phyloP scores from a whole-genome alignment of 2,113 vertebrate genomes.

The Mellivora capensis region DNA sequence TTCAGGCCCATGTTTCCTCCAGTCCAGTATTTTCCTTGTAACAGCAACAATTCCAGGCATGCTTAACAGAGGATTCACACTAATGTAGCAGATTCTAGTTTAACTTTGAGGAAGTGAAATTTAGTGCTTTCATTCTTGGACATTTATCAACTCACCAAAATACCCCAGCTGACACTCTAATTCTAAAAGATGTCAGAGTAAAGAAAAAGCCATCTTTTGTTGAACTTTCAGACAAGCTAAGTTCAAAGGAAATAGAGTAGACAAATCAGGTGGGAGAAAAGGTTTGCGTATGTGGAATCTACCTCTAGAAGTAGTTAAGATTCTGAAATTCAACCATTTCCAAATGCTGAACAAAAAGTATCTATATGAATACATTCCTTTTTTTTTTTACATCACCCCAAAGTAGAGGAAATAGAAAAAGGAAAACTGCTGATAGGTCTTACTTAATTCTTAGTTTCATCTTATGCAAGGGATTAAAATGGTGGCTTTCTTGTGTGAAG shows the following conservation, averaged over 20 bases:
- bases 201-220: constrained; percentile 35
- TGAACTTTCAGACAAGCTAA: constrained; percentile 3
- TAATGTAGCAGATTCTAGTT: background rate
- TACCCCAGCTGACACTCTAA: background rate
- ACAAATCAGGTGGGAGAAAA: background rate
- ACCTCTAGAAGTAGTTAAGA: background rate
- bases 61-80: background rate
- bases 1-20: background rate
- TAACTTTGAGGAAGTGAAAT: background rate
- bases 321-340: constrained; percentile 14
- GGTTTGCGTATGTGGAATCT: background rate
- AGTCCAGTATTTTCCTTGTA: background rate
- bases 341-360: background rate
- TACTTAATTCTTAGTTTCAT: background rate
- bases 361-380: background rate
- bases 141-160: constrained; percentile 23
- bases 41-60: background rate
- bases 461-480: background rate
- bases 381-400: background rate
- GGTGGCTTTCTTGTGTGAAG: background rate
- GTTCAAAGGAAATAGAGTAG: constrained; percentile 9
- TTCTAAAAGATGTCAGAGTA: background rate
- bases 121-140: background rate
- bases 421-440: background rate
- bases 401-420: background rate